A percentile compares a stretch with the other conserved stretches of the same genome.
Conservation (phyloP, 1,140 invertebrate species). For the Holcopasites calliopsidis region DNA sequence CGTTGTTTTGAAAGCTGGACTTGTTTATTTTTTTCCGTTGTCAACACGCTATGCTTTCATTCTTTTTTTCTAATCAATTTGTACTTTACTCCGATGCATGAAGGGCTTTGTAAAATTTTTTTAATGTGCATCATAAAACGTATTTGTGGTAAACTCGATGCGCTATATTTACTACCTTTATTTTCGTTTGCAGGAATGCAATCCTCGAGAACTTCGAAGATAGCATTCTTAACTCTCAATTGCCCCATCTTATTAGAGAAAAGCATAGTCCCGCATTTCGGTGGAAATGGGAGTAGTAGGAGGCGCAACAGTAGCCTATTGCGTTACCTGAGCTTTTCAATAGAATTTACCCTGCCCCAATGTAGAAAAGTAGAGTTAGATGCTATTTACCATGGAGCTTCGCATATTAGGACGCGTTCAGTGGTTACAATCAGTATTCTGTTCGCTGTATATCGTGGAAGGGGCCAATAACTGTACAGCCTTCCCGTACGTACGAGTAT, state of each 20-base stretch:
- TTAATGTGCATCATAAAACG: background rate
- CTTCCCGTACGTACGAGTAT: slow-evolving; percentile 28
- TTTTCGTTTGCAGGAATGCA: background rate
- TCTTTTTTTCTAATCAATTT: background rate
- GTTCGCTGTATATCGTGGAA: slow-evolving; percentile 16
- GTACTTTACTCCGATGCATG: background rate
- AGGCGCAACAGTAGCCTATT: background rate
- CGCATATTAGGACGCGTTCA: slow-evolving; percentile 40
- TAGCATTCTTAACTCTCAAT: background rate
- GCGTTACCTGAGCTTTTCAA: background rate
- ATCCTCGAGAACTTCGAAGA: background rate
- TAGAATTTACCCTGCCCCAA: background rate
- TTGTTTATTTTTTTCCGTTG: slow-evolving; percentile 52
- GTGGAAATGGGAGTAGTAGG: background rate
- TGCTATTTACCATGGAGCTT: slow-evolving; percentile 25
- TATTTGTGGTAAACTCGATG: background rate
- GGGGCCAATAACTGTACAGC: slow-evolving; percentile 59
- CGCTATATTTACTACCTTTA: background rate
- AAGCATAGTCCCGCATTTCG: no score
- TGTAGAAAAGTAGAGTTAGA: slow-evolving; percentile 5
- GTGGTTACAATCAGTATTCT: slow-evolving; percentile 50
- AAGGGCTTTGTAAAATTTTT: background rate
- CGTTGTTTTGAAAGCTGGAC: slow-evolving; percentile 56
- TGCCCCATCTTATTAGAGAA: background rate
- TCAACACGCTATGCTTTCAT: slow-evolving; percentile 11